phyloP scores from a whole-genome alignment of 2,888 invertebrate species.

The Cyclophora albipunctata region DNA sequence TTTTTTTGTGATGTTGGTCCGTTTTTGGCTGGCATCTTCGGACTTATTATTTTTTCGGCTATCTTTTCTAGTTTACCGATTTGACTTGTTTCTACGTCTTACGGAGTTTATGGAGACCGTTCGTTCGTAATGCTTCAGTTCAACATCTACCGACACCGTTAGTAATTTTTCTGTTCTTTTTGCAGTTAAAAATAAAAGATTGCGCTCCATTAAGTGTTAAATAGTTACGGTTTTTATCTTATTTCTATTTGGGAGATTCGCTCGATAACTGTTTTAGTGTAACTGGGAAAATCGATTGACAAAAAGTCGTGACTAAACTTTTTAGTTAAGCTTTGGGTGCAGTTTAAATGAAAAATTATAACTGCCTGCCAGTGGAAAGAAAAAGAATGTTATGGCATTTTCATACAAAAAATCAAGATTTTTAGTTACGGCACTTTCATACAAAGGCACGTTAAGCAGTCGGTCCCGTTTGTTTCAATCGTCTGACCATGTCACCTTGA shows the following conservation, averaged over 20 bases:
- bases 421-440: too few species aligned
- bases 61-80: slow-evolving; percentile 41
- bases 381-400: not conserved
- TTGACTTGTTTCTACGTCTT: slow-evolving; percentile 35
- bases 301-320: not conserved
- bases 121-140: slow-evolving; percentile 46
- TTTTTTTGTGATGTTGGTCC: slow-evolving; percentile 35
- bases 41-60: slow-evolving; percentile 32
- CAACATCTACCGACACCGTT: slow-evolving; percentile 38
- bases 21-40: slow-evolving; percentile 51
- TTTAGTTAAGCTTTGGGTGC: not conserved
- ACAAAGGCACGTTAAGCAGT: too few species aligned
- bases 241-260: not conserved
- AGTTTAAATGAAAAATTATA: not conserved
- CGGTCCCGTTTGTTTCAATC: too few species aligned
- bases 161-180: slow-evolving; percentile 36
- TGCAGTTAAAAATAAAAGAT: slow-evolving; percentile 22
- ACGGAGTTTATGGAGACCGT: slow-evolving; percentile 40
- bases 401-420: not conserved
- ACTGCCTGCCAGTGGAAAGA: not conserved
- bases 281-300: not conserved
- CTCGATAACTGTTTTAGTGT: not conserved
- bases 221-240: slow-evolving; percentile 3
- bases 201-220: slow-evolving; percentile 17
- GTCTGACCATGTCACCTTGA: too few species aligned